Percentiles rank a stretch among this genome's conserved stretches.
Evolutionary conservation across 2,113 vertebrate species (phyloP).

Genomic region (Leptobrachium ailaonicum): DNA sequence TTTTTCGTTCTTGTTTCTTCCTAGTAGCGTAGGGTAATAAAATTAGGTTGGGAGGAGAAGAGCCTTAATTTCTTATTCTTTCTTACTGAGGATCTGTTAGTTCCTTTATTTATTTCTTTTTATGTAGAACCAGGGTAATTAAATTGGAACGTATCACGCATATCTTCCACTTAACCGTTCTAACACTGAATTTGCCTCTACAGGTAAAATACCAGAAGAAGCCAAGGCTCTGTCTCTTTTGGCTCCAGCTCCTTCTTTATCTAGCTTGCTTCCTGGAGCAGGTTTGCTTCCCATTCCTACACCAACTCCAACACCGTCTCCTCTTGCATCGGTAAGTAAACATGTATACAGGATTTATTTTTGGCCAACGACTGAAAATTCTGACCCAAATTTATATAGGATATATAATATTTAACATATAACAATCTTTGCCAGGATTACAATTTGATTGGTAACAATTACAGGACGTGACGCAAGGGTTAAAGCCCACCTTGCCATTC

Average conservation of each 20-base stretch:
- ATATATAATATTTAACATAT: too few relatives aligned
- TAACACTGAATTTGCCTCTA: constrained; percentile 77
- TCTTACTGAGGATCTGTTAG: constrained; percentile 74
- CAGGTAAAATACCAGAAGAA: constrained; percentile 98
- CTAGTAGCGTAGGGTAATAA: constrained; percentile 76
- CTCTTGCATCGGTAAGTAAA: constrained; percentile 65
- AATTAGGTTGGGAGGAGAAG: constrained; percentile 57
- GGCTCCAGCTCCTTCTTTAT: constrained; percentile 83
- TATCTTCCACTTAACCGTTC: constrained; percentile 56
- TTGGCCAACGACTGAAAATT: too few relatives aligned
- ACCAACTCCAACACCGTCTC: constrained; percentile 66
- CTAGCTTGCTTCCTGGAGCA: constrained; percentile 88
- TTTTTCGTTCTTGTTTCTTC: constrained; percentile 80
- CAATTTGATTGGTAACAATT: too few relatives aligned
- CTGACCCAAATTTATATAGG: too few relatives aligned
- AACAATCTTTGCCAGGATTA: too few relatives aligned
- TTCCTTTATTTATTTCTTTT: constrained; percentile 63
- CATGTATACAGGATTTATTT: too few relatives aligned
- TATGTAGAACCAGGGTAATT: constrained; percentile 73
- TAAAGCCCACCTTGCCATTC: too few relatives aligned
- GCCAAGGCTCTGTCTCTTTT: constrained; percentile 92
- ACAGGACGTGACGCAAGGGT: too few relatives aligned
- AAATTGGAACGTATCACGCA: constrained; percentile 62
- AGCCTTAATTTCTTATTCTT: constrained; percentile 69
- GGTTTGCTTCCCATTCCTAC: constrained; percentile 91